Evolutionary conservation across 2,888 invertebrate species (phyloP).

Genomic region (Agrochola lota): DNA sequence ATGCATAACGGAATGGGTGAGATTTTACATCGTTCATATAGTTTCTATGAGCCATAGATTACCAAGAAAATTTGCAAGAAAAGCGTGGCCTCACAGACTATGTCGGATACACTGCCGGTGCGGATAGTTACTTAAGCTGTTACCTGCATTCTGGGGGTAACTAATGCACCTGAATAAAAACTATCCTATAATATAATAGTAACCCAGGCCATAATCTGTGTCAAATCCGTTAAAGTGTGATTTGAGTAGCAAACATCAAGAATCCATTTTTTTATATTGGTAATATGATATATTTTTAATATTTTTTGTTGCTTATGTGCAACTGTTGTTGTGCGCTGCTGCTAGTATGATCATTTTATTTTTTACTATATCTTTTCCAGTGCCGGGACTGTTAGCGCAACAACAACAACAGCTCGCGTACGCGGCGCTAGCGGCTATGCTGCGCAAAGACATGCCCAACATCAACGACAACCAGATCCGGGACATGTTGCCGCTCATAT

Average conservation of each 20-base stretch:
- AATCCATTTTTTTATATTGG: background rate
- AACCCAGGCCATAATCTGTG: background rate
- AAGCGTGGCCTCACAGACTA: background rate
- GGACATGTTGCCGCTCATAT: conserved; percentile 91
- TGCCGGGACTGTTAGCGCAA: conserved; percentile 77
- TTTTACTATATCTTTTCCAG: conserved; percentile 58
- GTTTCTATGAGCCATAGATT: background rate
- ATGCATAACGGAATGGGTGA: conserved; percentile 86
- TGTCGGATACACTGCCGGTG: too few relatives aligned
- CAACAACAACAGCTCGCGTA: conserved; percentile 87
- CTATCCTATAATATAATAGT: background rate
- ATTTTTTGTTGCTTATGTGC: background rate
- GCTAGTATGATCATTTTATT: background rate
- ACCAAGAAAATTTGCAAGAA: too few relatives aligned
- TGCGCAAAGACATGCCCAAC: conserved; percentile 92
- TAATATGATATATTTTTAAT: background rate
- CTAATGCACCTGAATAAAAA: background rate
- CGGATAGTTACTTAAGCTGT: background rate
- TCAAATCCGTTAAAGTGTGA: background rate
- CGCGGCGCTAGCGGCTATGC: conserved; percentile 86
- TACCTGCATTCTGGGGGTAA: background rate
- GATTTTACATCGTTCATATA: conserved; percentile 36
- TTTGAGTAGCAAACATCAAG: background rate
- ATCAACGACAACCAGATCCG: conserved; percentile 91
- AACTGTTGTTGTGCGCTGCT: background rate